These are phyloP conservation scores for Forpus xanthops DNA, from an alignment of 2,797 vertebrate species.

Conservation along the genomic window DNA sequence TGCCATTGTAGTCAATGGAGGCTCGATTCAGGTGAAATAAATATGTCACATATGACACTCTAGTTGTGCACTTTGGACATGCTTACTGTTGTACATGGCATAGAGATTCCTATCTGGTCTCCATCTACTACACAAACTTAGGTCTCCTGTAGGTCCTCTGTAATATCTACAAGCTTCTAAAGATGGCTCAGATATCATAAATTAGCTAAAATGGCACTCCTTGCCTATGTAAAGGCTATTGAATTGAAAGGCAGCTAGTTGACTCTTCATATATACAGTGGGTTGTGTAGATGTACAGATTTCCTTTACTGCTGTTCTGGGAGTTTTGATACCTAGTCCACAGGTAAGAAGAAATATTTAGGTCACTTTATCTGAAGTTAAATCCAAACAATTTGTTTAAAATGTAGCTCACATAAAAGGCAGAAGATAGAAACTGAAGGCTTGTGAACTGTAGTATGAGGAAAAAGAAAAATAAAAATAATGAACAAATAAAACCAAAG, in stretches of 20 bases:
- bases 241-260: neutral
- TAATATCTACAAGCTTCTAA: neutral
- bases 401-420: neutral
- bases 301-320: neutral
- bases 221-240: neutral
- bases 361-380: neutral
- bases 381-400: neutral
- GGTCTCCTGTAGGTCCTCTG: neutral
- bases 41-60: rapidly evolving
- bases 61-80: too few relatives aligned
- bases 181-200: neutral
- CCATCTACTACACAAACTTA: neutral
- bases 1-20: neutral
- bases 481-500: neutral
- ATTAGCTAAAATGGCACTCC: neutral
- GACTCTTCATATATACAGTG: neutral
- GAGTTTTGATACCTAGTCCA: neutral
- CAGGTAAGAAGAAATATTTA: neutral
- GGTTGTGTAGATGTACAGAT: neutral
- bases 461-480: neutral
- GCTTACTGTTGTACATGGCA: neutral
- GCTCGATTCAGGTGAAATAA: neutral
- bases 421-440: neutral
- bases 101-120: neutral
- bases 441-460: neutral